phyloP scores from a whole-genome alignment of 2,113 vertebrate species.

The Psittacus erithacus region DNA sequence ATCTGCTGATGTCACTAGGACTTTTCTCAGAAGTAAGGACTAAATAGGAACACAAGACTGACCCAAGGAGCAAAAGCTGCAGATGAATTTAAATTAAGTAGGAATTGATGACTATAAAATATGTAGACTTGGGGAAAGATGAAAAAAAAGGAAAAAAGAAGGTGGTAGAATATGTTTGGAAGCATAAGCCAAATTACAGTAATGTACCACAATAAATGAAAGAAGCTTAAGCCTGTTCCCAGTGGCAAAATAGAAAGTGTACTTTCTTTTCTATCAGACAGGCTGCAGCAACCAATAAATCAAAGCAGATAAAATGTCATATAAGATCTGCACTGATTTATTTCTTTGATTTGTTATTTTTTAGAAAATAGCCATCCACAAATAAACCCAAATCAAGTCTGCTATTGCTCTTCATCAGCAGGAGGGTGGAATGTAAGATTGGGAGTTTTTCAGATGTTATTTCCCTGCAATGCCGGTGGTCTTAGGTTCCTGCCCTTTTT shows the following conservation, averaged over 20 bases:
- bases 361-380: slow-evolving; percentile 8
- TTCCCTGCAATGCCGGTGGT: slow-evolving; percentile 50
- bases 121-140: background rate
- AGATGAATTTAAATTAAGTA: background rate
- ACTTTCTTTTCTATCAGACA: background rate
- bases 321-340: background rate
- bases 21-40: background rate
- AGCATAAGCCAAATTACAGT: background rate
- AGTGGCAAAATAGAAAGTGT: background rate
- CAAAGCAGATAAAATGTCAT: background rate
- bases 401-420: slow-evolving; percentile 32
- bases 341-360: slow-evolving; percentile 30
- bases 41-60: background rate
- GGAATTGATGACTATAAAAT: background rate
- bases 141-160: background rate
- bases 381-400: slow-evolving; percentile 36
- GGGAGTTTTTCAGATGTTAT: slow-evolving; percentile 40
- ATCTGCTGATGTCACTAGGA: background rate
- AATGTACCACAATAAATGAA: background rate
- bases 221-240: background rate
- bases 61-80: background rate
- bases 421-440: background rate
- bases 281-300: background rate
- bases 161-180: background rate
- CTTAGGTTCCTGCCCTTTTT: slow-evolving; percentile 29